Percentiles rank a stretch among this genome's conserved stretches.
These are phyloP conservation scores for Drosophila neutralis DNA, from an alignment of 2,888 invertebrate species.

Conservation along the genomic window DNA sequence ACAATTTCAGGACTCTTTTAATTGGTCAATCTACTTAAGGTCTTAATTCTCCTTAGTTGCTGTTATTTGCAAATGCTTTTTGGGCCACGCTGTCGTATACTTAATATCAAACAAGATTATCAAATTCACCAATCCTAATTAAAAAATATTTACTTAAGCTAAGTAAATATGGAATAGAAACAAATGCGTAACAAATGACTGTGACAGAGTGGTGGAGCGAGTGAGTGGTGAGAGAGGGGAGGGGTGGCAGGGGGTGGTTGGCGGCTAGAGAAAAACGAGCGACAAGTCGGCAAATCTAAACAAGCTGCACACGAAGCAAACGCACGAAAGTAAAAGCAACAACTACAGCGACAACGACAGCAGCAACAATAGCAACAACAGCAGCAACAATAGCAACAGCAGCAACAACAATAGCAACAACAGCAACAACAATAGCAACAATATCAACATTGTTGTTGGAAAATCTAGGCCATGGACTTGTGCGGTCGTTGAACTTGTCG, in stretches of 20 bases:
- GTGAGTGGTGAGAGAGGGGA: neutral
- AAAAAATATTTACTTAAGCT: conserved; percentile 23
- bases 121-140: conserved; percentile 41
- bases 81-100: conserved; percentile 34
- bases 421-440: conserved; percentile 26
- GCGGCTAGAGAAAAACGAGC: conserved; percentile 25
- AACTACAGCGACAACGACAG: conserved; percentile 28
- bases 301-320: conserved; percentile 31
- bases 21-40: neutral
- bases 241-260: neutral
- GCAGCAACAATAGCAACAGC: conserved; percentile 23
- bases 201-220: neutral
- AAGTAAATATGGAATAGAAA: conserved; percentile 25
- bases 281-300: conserved; percentile 53
- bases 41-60: neutral
- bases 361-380: conserved; percentile 28
- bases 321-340: conserved; percentile 75
- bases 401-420: conserved; percentile 4
- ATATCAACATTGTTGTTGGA: conserved; percentile 62
- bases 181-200: conserved; percentile 28
- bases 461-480: conserved; percentile 85
- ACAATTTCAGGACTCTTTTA: neutral
- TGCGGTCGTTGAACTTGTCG: conserved; percentile 84
- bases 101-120: conserved; percentile 38
- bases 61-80: neutral